These are phyloP conservation scores for Telmatherina bonti DNA, from an alignment of 2,797 vertebrate genomes.

Conservation along the genomic window DNA sequence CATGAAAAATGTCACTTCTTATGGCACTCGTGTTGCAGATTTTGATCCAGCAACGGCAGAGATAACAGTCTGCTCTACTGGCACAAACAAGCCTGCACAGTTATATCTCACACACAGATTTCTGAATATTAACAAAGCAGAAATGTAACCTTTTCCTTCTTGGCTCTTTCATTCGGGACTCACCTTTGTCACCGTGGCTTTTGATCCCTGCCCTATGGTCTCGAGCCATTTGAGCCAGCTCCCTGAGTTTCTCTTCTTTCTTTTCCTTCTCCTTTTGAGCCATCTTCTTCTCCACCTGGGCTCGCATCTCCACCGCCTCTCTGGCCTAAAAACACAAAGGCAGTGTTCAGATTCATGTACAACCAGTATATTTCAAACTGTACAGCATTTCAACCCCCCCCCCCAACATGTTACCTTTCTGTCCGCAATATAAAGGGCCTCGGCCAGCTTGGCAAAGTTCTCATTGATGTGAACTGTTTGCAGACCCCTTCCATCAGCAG, in stretches of 20 bases:
- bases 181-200: constrained; percentile 96
- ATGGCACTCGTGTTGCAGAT: constrained; percentile 38
- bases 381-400: not conserved
- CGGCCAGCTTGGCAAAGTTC: constrained; percentile 97
- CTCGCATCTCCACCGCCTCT: constrained; percentile 98
- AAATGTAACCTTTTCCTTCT: not conserved
- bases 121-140: not conserved
- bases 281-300: constrained; percentile 99
- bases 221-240: constrained; percentile 95
- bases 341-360: not conserved
- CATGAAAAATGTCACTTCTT: constrained; percentile 44
- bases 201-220: constrained; percentile 98
- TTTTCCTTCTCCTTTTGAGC: constrained; percentile 99
- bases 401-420: constrained; percentile 86
- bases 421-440: constrained; percentile 97
- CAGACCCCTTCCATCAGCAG: constrained; percentile 94
- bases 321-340: constrained; percentile 84
- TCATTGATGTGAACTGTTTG: constrained; percentile 99
- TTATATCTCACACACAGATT: not conserved
- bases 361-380: not conserved
- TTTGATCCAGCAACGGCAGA: constrained; percentile 21
- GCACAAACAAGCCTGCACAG: not conserved
- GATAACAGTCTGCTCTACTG: constrained; percentile 18
- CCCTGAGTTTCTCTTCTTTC: constrained; percentile 96
- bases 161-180: not conserved